phyloP scores from a whole-genome alignment of 1,140 invertebrate species.

The Saxidomus purpurata region DNA sequence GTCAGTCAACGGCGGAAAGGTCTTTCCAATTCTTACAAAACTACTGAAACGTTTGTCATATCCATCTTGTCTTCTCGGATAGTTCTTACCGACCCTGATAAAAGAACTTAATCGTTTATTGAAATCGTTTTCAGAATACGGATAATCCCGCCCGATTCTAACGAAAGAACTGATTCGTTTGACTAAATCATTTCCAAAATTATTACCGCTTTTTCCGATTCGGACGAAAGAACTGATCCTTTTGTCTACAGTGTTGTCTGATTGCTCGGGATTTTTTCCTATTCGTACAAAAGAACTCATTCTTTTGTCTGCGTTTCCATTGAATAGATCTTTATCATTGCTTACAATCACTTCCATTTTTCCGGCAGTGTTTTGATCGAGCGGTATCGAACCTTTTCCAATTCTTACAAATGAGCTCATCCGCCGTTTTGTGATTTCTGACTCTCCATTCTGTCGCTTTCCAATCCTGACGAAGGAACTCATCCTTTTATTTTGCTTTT shows the following conservation, averaged over 20 bases:
- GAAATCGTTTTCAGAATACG: neutral
- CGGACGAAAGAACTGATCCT: constrained; percentile 53
- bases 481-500: neutral
- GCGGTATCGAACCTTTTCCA: neutral
- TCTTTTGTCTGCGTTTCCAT: neutral
- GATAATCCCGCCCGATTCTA: constrained; percentile 21
- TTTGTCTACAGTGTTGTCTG: neutral
- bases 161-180: constrained; percentile 51
- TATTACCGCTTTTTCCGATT: constrained; percentile 51
- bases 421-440: neutral
- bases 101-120: neutral
- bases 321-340: neutral
- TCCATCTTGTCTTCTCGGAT: neutral
- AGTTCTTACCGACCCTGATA: neutral
- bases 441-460: neutral
- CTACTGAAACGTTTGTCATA: constrained; percentile 32
- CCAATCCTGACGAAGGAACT: constrained; percentile 58
- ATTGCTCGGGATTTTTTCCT: constrained; percentile 7
- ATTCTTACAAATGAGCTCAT: constrained; percentile 34
- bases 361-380: neutral
- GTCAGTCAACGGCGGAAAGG: neutral
- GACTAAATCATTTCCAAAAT: neutral
- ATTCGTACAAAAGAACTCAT: constrained; percentile 56
- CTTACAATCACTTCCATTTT: neutral
- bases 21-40: constrained; percentile 58